phyloP scores from a whole-genome alignment of 2,113 vertebrate species.

The Forbesichthys papilliferus region DNA sequence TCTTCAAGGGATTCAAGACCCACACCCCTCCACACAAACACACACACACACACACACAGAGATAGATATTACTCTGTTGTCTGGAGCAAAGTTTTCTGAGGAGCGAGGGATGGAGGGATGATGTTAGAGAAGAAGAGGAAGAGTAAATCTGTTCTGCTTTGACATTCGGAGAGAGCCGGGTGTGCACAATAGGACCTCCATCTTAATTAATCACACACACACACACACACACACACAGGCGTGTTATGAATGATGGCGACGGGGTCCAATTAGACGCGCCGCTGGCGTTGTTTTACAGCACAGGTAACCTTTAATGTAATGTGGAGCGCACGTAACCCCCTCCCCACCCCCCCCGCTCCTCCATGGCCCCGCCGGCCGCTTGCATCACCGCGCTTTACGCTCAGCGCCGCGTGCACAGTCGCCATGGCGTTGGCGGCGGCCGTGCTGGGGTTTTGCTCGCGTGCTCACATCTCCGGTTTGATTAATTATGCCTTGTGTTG shows the following conservation, averaged over 20 bases:
- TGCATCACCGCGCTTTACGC: not conserved
- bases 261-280: slow-evolving; percentile 74
- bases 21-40: not conserved
- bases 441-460: slow-evolving; percentile 64
- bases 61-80: not conserved
- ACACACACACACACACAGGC: slow-evolving; percentile 41
- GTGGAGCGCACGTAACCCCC: slow-evolving; percentile 63
- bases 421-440: slow-evolving; percentile 46
- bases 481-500: slow-evolving; percentile 73
- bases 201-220: slow-evolving; percentile 70
- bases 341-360: not conserved
- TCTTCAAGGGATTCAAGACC: not conserved
- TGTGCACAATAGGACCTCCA: slow-evolving; percentile 41
- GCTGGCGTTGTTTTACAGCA: slow-evolving; percentile 73
- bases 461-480: slow-evolving; percentile 29
- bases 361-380: not conserved
- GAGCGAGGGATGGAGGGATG: slow-evolving; percentile 14
- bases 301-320: slow-evolving; percentile 77
- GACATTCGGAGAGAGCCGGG: slow-evolving; percentile 52
- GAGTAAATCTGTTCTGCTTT: slow-evolving; percentile 56
- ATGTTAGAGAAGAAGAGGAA: not conserved
- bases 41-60: not conserved
- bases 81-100: slow-evolving; percentile 18
- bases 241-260: slow-evolving; percentile 68
- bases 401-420: slow-evolving; percentile 30